Conservation (phyloP, 2,113 vertebrate genomes). For the Epinephelus moara region DNA sequence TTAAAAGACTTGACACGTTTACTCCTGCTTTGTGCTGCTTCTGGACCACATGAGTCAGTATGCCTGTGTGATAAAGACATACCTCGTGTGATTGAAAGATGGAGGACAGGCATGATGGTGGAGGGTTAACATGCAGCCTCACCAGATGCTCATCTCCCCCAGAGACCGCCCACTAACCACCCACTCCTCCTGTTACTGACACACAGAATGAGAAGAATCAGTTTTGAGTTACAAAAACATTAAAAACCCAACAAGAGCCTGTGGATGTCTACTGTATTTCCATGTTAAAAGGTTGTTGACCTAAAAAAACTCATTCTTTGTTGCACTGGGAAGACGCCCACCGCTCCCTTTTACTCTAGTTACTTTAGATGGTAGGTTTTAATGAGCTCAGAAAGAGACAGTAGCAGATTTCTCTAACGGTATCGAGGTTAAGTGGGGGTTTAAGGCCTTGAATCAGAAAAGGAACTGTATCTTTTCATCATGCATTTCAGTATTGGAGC, state of each 20-base stretch:
- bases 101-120: slow-evolving; percentile 47
- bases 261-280: slow-evolving; percentile 68
- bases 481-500: slow-evolving; percentile 15
- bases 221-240: slow-evolving; percentile 77
- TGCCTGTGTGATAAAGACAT: slow-evolving; percentile 50
- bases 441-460: slow-evolving; percentile 19
- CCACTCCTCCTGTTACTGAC: slow-evolving; percentile 74
- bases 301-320: slow-evolving; percentile 59
- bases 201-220: slow-evolving; percentile 74
- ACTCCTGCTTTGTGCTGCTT: neutral
- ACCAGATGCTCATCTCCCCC: slow-evolving; percentile 77
- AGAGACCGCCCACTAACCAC: slow-evolving; percentile 75
- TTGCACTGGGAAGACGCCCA: slow-evolving; percentile 61
- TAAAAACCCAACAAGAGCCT: slow-evolving; percentile 72
- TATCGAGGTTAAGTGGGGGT: slow-evolving; percentile 43
- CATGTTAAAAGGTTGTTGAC: slow-evolving; percentile 81
- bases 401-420: slow-evolving; percentile 7
- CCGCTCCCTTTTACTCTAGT: slow-evolving; percentile 33
- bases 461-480: slow-evolving; percentile 18
- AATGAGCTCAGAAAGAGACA: slow-evolving; percentile 44
- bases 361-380: slow-evolving; percentile 42
- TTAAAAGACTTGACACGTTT: too few relatives aligned
- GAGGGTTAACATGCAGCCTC: slow-evolving; percentile 70
- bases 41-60: slow-evolving; percentile 6
- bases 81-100: slow-evolving; percentile 48